phyloP scores from a whole-genome alignment of 2,797 vertebrate species.

The Merluccius polli region DNA sequence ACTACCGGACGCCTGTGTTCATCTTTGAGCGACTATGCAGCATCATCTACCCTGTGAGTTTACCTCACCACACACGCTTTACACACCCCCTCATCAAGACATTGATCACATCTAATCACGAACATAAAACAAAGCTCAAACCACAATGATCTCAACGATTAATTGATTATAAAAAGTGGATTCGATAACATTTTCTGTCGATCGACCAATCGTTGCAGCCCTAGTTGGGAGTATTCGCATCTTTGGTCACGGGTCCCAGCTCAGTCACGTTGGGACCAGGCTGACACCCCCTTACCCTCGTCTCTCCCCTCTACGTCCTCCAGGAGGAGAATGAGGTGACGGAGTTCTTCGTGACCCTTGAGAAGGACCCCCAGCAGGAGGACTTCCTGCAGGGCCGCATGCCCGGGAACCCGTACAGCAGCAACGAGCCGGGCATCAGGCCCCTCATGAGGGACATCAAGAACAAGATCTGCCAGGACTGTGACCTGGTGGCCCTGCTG shows the following conservation, averaged over 20 bases:
- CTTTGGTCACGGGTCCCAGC: no score
- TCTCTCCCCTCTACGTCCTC: neutral
- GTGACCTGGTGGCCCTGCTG: conserved; percentile 95
- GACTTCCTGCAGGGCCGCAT: conserved; percentile 98
- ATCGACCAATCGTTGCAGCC: no score
- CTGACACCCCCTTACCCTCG: neutral
- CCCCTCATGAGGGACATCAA: conserved; percentile 99
- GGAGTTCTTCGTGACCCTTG: conserved; percentile 97
- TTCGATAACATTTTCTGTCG: no score
- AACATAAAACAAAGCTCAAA: neutral
- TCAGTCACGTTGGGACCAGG: no score
- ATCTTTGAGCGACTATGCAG: conserved; percentile 98
- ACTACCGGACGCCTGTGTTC: conserved; percentile 97
- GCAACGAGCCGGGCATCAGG: conserved; percentile 94
- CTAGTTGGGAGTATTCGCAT: no score
- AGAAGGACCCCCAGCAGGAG: conserved; percentile 98
- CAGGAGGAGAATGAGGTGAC: conserved; percentile 99
- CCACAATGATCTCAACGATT: no score
- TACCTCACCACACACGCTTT: neutral
- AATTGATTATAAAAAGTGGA: no score
- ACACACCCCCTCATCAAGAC: neutral
- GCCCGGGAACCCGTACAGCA: conserved; percentile 98
- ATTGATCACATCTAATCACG: neutral
- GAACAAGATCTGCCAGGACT: conserved; percentile 99
- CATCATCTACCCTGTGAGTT: conserved; percentile 96